Evolutionary conservation across 2,888 invertebrate species (phyloP), one percentile per base, ranked within the genome.

Genomic region (Trissolcus japonicus): DNA sequence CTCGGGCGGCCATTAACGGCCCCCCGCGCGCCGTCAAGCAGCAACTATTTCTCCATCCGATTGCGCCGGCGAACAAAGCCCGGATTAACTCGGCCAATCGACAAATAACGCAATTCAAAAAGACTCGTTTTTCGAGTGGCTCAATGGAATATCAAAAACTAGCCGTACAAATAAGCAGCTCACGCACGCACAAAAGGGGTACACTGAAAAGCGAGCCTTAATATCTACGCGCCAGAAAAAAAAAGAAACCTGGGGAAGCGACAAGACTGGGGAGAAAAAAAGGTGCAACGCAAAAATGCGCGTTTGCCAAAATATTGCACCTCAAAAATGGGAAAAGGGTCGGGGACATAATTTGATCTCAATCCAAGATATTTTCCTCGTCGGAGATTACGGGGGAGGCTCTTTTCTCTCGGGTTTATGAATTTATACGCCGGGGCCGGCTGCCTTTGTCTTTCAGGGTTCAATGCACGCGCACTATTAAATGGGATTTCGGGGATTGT

Each of bases 401-500:
- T 57, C 63, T 54, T 55, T 62, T 65, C 72, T 65, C 43, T 65
- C 65, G 53, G 65, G 65, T 72, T 72, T 73, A 73, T 66, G 73
- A 73, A 73, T 73, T 73, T 73, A 73, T 73, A 71, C 35, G 66
- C 61, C 56, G 40, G 48, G 25, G 57, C 48, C 11, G 41, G 46
- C 9, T 35, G 35, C 66, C 73, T 73, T 73, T 73, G 73, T 73
- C 73, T 73, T 60, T 59, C 72, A 29, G 73, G 60, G 73, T 73
- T 73, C 73, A 73, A 73, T 73, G 73, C 55, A 56, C 72, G 60
- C 66, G 56, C 46, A 66, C 66, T 66, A 73, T 73, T 73, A 73
- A 73, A 73, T 61, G 73, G 73, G 73, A 73, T 73, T 73, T 73
- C 61, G 56, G 66, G 60, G 73, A 73, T 73, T 73, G 66, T 73